A percentile compares a stretch with the other conserved stretches of the same genome.
Evolutionary conservation across 1,140 invertebrate species (phyloP).

Genomic region (Drosophila tsacasi): DNA sequence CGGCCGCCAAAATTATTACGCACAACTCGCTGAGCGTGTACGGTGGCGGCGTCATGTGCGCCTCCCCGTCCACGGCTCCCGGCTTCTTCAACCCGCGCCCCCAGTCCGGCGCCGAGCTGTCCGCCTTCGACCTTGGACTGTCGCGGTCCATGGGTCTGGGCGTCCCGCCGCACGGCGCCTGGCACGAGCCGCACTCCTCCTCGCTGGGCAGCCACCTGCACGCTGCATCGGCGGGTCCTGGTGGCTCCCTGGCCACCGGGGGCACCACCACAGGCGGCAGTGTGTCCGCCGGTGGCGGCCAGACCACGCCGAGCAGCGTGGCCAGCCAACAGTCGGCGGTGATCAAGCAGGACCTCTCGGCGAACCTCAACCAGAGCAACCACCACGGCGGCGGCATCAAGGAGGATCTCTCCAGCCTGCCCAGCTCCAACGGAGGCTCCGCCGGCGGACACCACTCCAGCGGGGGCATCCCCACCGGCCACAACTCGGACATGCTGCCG

Average conservation of each 20-base stretch:
- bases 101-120: conserved; percentile 84
- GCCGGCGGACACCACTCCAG: conserved; percentile 78
- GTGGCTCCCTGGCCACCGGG: conserved; percentile 72
- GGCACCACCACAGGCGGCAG: conserved; percentile 62
- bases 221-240: conserved; percentile 81
- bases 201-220: conserved; percentile 82
- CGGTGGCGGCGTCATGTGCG: conserved; percentile 85
- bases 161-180: conserved; percentile 88
- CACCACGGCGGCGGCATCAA: conserved; percentile 74
- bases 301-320: conserved; percentile 83
- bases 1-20: conserved; percentile 85
- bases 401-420: conserved; percentile 85
- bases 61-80: conserved; percentile 85
- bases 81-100: conserved; percentile 85
- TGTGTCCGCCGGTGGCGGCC: conserved; percentile 74
- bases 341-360: conserved; percentile 81
- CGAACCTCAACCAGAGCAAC: conserved; percentile 72
- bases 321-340: conserved; percentile 82
- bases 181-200: conserved; percentile 88
- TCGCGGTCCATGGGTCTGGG: conserved; percentile 90
- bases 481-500: conserved; percentile 84
- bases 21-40: conserved; percentile 85
- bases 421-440: conserved; percentile 79
- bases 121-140: conserved; percentile 87
- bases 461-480: conserved; percentile 54